Evolutionary conservation across 2,888 invertebrate species (phyloP).

Genomic region (Cosmia pyralina): DNA sequence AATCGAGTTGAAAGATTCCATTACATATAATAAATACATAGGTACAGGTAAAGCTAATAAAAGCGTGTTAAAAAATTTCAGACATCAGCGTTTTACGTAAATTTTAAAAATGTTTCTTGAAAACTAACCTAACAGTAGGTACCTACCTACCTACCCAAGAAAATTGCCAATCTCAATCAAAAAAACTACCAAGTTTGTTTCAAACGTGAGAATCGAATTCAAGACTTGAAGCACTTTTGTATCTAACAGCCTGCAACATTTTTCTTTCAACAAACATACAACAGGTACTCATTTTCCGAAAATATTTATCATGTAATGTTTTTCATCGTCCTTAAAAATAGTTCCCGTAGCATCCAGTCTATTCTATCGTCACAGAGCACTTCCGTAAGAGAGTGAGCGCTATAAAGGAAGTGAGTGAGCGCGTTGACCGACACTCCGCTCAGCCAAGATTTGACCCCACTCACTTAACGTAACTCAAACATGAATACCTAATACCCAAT

Average conservation of each 20-base stretch:
- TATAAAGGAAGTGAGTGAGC: constrained; percentile 82
- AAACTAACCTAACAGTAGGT: neutral
- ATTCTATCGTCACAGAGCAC: constrained; percentile 74
- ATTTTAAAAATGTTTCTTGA: neutral
- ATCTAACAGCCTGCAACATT: neutral
- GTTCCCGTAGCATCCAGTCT: constrained; percentile 63
- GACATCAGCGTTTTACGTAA: neutral
- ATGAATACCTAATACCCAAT: constrained; percentile 55
- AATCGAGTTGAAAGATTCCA: too few species aligned
- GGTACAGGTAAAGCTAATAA: too few species aligned
- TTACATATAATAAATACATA: too few species aligned
- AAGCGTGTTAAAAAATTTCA: too few species aligned
- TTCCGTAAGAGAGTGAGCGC: constrained; percentile 84
- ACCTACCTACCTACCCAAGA: too few species aligned
- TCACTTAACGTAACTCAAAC: constrained; percentile 62
- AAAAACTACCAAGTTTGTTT: neutral
- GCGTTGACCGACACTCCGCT: constrained; percentile 75
- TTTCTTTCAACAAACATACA: neutral
- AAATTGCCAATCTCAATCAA: neutral
- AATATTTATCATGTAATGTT: neutral
- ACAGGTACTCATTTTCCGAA: neutral
- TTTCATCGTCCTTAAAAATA: neutral
- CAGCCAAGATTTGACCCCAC: constrained; percentile 80
- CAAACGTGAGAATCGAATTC: neutral
- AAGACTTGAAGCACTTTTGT: neutral